Conservation (phyloP, 1,140 invertebrate species). For the Bombus fervidus region DNA sequence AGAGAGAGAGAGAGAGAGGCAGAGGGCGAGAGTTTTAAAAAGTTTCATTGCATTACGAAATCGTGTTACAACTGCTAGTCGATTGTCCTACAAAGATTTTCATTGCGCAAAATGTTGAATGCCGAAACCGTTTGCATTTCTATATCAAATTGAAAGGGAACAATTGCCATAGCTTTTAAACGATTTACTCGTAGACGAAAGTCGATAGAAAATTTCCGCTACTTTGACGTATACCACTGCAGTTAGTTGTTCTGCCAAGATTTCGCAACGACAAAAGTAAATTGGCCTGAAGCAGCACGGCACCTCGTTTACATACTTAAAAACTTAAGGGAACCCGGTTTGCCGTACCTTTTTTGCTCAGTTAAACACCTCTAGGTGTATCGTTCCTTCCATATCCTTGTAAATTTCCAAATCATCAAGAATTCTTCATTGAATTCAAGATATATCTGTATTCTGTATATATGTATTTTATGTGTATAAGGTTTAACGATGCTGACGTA, state of each 20-base stretch:
- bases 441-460: too few species aligned
- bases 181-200: neutral
- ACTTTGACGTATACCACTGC: neutral
- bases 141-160: neutral
- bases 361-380: neutral
- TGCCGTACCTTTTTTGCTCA: neutral
- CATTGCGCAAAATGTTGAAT: too few species aligned
- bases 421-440: too few species aligned
- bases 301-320: conserved; percentile 16
- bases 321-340: neutral
- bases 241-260: neutral
- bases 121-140: too few species aligned
- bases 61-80: too few species aligned
- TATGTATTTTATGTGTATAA: neutral
- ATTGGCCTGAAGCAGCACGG: neutral
- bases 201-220: neutral
- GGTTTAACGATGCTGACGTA: neutral
- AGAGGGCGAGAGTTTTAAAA: too few species aligned
- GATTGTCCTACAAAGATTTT: too few species aligned
- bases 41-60: too few species aligned
- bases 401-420: neutral
- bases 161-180: neutral
- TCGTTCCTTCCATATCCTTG: neutral
- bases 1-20: too few species aligned
- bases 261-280: neutral